A percentile compares a stretch with the other conserved stretches of the same genome.
Conservation (phyloP, 1,140 invertebrate genomes). For the Aporrectodea caliginosa region DNA sequence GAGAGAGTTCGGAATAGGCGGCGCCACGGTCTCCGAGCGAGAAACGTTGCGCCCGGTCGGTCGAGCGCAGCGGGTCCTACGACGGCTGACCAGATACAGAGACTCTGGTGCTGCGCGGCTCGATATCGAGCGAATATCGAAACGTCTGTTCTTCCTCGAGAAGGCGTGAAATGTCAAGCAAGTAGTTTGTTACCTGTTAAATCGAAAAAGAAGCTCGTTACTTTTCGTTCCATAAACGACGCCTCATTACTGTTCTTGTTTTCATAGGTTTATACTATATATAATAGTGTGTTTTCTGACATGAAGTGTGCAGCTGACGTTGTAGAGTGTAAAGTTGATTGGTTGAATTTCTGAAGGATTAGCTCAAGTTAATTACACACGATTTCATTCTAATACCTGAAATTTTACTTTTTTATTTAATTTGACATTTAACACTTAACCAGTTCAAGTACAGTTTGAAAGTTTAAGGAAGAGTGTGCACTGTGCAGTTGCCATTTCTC, state of each 20-base stretch:
- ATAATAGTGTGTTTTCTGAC: too few species aligned
- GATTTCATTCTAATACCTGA: too few species aligned
- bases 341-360: too few species aligned
- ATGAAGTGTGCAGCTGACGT: too few species aligned
- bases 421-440: too few species aligned
- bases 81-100: conserved; percentile 18
- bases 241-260: background rate
- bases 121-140: conserved; percentile 74
- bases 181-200: conserved; percentile 65
- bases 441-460: too few species aligned
- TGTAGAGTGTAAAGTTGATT: background rate
- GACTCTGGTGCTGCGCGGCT: conserved; percentile 59
- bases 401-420: too few species aligned
- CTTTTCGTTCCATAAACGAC: conserved; percentile 32
- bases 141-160: conserved; percentile 81
- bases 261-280: too few species aligned
- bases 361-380: too few species aligned
- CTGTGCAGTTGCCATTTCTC: too few species aligned
- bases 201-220: conserved; percentile 35
- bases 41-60: background rate
- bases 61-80: background rate
- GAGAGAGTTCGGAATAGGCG: background rate
- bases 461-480: too few species aligned
- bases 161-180: conserved; percentile 68
- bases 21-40: background rate